Base-by-base conservation (phyloP, 2,888 invertebrate genomes). In the Tolmerus cingulatus region DNA sequence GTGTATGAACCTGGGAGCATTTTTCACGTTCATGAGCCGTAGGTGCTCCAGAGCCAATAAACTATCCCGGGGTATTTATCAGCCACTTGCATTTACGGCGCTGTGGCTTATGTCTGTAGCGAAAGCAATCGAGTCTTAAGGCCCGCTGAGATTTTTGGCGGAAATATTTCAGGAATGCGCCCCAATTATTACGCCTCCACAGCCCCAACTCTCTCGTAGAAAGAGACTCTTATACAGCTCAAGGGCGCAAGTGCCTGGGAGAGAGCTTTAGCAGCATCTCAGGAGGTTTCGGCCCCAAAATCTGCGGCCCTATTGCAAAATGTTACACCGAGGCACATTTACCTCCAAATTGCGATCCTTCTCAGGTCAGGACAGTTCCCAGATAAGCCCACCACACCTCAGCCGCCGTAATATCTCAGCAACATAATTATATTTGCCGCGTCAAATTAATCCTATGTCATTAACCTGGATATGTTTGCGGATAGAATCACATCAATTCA, bases 381-480 rank as follows among this genome's bases (percentile, higher is more conserved):
- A 76, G 76, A 76, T 76, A 76, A 76, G 27, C 51, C 46, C 55
- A 51, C 81, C 81, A 16, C 27, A 46, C 19, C 51, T 16, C 81
- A 27, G 55, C 81, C 55, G 51, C 27, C 51, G 51, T 55, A 43
- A 51, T 55, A 55, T 51, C 81, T 46, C 81, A 27, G 55, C 27
- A 27, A 81, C 81, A 81, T 81, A 81, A 81, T 81, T 55, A 81
- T 81, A 81, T 81, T 81, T 51, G 81, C 81, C 55, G 84, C 74
- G 66, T 46, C 51, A 84, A 84, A 84, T 84, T 84, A 84, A 84
- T 84, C 84, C 40, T 27, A 84, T 84, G 84, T 84, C 84, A 66
- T 84, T 84, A 84, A 84, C 84, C 74, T 84, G 84, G 74, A 84
- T 84, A 74, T 84, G 84, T 84, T 81, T 74, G 84, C 74, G 84